Percentiles rank a stretch among this genome's conserved stretches.
phyloP scores from a whole-genome alignment of 1,140 invertebrate genomes.

The Psix sp. region DNA sequence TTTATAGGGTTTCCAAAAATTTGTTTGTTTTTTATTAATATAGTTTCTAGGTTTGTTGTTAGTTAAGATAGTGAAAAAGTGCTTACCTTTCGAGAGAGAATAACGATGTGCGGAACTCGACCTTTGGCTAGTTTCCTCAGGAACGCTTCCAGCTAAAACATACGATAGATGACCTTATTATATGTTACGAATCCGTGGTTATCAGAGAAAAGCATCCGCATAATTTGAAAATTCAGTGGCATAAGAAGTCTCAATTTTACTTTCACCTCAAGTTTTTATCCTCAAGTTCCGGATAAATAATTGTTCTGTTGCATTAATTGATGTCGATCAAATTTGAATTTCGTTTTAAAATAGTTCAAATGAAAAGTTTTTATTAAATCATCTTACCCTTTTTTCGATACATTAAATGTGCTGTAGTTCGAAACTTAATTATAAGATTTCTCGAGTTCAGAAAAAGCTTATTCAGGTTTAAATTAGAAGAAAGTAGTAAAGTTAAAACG shows the following conservation, averaged over 20 bases:
- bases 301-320: too few relatives aligned
- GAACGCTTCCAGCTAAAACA: constrained; percentile 74
- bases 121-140: constrained; percentile 76
- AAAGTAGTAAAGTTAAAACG: too few relatives aligned
- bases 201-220: constrained; percentile 5
- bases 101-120: constrained; percentile 76
- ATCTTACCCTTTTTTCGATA: too few relatives aligned
- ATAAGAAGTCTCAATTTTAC: neutral
- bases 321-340: too few relatives aligned
- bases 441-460: too few relatives aligned
- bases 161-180: constrained; percentile 33
- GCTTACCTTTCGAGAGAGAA: constrained; percentile 76
- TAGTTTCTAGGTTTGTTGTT: neutral
- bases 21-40: constrained; percentile 1
- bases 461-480: too few relatives aligned
- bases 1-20: neutral
- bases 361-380: too few relatives aligned
- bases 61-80: constrained; percentile 15
- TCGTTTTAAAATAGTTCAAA: too few relatives aligned
- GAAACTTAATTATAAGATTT: too few relatives aligned
- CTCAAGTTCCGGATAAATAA: too few relatives aligned
- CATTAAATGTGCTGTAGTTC: too few relatives aligned
- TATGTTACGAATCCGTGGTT: constrained; percentile 14
- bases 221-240: neutral
- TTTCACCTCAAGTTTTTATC: too few relatives aligned